Conservation (phyloP, 2,113 vertebrate species). For the Coreoperca whiteheadi region DNA sequence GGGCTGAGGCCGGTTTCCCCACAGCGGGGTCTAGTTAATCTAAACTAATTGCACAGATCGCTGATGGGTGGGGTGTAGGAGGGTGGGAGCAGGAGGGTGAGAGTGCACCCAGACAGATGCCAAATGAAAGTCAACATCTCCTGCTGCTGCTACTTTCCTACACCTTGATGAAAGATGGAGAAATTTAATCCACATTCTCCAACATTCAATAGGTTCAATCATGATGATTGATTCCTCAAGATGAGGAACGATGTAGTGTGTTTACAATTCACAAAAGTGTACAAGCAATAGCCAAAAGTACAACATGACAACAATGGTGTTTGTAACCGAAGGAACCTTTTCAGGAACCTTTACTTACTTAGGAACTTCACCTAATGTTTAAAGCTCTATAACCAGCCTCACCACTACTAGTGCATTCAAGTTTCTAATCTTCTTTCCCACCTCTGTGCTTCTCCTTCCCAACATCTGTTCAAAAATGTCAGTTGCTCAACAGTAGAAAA, state of each 20-base stretch:
- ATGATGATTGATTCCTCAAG: too few relatives aligned
- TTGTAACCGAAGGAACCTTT: background rate
- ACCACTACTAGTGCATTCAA: too few relatives aligned
- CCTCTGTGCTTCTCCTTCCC: background rate
- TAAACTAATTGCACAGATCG: slow-evolving; percentile 68
- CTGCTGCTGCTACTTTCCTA: slow-evolving; percentile 39
- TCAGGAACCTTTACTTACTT: background rate
- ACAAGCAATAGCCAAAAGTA: background rate
- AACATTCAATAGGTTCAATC: background rate
- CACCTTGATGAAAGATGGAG: slow-evolving; percentile 34
- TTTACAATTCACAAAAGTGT: background rate
- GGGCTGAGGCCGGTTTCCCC: slow-evolving; percentile 18
- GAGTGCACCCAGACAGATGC: slow-evolving; percentile 40
- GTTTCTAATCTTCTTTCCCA: background rate
- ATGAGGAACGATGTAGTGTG: background rate
- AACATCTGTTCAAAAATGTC: background rate
- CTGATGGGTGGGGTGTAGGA: slow-evolving; percentile 66
- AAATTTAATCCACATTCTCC: slow-evolving; percentile 10
- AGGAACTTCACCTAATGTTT: too few relatives aligned
- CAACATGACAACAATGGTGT: background rate
- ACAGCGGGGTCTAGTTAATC: slow-evolving; percentile 56
- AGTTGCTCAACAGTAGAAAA: too few relatives aligned
- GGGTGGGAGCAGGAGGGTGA: slow-evolving; percentile 17
- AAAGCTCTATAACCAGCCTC: background rate
- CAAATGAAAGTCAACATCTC: slow-evolving; percentile 62